Percentiles rank a stretch among this genome's conserved stretches.
Conservation (phyloP, 2,888 invertebrate species). For the Halocaridina rubra region DNA sequence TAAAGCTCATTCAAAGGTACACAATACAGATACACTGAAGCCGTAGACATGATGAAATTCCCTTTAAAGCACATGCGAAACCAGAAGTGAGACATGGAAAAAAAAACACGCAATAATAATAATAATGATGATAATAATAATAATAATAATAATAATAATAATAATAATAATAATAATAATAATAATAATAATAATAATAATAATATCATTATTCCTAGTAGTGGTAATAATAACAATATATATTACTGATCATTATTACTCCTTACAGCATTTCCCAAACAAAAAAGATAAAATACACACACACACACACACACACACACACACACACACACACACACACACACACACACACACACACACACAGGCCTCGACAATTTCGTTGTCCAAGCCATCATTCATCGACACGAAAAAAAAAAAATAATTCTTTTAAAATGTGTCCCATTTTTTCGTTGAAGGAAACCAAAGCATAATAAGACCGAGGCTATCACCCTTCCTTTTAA, state of each 20-base stretch:
- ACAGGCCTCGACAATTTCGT: neutral
- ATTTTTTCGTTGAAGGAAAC: neutral
- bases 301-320: conserved; percentile 3
- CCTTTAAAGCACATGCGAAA: no score
- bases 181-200: neutral
- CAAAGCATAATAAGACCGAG: neutral
- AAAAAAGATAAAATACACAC: neutral
- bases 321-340: neutral
- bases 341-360: neutral
- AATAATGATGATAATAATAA: neutral
- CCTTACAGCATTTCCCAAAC: neutral
- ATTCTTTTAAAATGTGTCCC: neutral
- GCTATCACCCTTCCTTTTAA: neutral
- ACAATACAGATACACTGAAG: no score
- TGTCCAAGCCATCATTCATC: no score
- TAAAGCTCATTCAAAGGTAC: no score
- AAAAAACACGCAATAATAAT: no score
- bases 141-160: neutral
- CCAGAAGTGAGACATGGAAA: no score
- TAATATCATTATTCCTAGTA: neutral
- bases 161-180: neutral
- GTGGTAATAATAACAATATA: neutral
- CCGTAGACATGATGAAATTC: no score
- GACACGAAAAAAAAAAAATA: no score
- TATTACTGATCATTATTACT: neutral